Evolutionary conservation across 2,888 invertebrate species (phyloP).

Genomic region (Xestobium rufovillosum): DNA sequence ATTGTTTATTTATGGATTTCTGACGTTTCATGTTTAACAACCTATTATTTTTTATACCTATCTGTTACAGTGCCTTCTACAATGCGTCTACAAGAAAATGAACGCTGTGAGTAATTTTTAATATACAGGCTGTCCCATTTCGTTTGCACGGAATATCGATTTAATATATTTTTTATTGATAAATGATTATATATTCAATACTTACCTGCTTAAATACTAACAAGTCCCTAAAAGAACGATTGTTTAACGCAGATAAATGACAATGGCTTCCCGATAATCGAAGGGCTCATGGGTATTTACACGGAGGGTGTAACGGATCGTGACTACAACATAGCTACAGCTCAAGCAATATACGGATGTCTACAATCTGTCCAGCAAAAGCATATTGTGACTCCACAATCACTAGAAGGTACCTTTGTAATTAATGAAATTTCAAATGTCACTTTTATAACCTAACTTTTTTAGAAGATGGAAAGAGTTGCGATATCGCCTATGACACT

Average conservation of each 20-base stretch:
- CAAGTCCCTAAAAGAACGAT: too few relatives aligned
- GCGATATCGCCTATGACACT: constrained; percentile 69
- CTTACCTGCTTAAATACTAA: too few relatives aligned
- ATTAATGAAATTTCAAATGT: neutral
- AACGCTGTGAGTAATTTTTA: constrained; percentile 60
- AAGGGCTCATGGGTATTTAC: constrained; percentile 65
- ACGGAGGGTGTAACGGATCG: constrained; percentile 72
- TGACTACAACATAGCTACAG: constrained; percentile 66
- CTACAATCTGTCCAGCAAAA: constrained; percentile 50
- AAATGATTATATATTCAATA: neutral
- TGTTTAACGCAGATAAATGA: constrained; percentile 55
- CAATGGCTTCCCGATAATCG: constrained; percentile 65
- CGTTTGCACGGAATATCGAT: too few relatives aligned
- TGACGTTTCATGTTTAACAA: too few relatives aligned
- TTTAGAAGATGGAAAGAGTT: constrained; percentile 62
- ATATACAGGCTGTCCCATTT: too few relatives aligned
- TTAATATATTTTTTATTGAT: too few relatives aligned
- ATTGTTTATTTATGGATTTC: too few relatives aligned
- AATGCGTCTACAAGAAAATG: constrained; percentile 73
- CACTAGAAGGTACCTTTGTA: constrained; percentile 30
- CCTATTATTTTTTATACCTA: too few relatives aligned
- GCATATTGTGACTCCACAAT: constrained; percentile 29
- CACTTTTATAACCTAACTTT: constrained; percentile 24
- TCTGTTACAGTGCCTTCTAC: constrained; percentile 63
- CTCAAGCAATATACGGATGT: constrained; percentile 62